A percentile compares a stretch with the other conserved stretches of the same genome.
Conservation (phyloP, 2,113 vertebrate genomes). For the Jacana jacana region DNA sequence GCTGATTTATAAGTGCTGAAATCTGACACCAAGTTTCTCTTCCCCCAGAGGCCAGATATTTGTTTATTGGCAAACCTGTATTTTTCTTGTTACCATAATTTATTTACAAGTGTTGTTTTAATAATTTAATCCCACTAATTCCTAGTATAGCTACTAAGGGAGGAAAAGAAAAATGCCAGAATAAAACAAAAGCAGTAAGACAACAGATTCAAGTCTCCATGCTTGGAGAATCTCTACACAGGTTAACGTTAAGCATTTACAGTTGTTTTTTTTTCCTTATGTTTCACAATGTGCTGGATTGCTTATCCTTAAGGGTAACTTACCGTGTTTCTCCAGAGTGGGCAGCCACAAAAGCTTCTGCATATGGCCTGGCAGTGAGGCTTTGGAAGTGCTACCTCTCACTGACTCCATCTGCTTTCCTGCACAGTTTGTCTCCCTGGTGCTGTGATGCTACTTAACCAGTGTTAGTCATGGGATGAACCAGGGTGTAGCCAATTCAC, state of each 20-base stretch:
- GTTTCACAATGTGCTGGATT: not conserved
- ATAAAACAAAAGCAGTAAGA: not conserved
- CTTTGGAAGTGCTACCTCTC: not conserved
- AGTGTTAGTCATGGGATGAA: not conserved
- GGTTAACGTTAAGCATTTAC: not conserved
- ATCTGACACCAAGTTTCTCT: not conserved
- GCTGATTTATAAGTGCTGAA: not conserved
- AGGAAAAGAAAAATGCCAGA: not conserved
- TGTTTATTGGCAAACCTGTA: not conserved
- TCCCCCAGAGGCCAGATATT: not conserved
- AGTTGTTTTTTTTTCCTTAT: not conserved
- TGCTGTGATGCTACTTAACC: not conserved
- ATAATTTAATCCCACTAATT: not conserved
- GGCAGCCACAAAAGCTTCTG: not conserved
- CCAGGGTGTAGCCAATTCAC: not conserved
- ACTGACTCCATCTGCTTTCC: not conserved
- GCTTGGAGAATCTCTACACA: not conserved
- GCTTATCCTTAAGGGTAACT: not conserved
- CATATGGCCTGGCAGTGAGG: fast-evolving
- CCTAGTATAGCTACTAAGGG: not conserved
- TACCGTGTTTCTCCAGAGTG: not conserved
- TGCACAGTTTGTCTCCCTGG: not conserved
- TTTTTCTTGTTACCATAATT: not conserved
- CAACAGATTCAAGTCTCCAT: not conserved
- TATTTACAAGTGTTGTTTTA: not conserved